Base-by-base conservation (phyloP, 2,888 invertebrate genomes). In the Catocala sponsa region DNA sequence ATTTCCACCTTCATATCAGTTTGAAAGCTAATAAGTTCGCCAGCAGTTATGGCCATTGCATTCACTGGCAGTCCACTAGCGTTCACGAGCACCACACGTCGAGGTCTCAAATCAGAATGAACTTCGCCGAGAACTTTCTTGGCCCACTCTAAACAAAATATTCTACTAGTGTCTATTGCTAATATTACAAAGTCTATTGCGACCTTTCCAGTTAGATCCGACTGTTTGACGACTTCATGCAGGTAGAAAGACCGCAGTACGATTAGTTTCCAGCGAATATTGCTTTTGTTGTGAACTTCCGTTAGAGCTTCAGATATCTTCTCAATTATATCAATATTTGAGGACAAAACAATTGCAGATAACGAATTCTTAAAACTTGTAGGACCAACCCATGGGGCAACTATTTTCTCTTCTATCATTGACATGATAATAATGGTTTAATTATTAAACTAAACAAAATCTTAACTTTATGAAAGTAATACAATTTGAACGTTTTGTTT, bases 61-160 rank as follows among this genome's bases (percentile, higher is more conserved):
- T 91, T 87, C 13, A 85, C 80, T 15, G 94, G 89, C 4, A 90
- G 77, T 11, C 91, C 90, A 78, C 90, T 85, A 46, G 92, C 90
- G 63, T 94, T 94, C 2, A 94, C 90, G 5, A 95, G 80, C 15
- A 95, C 78, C 0, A 90, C 87, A 57, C 94, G 84, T 6, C 94
- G 89, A 47, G 79, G 80, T 69, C 85, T 83, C 5, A 95, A 77
- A 64, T 94, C 94, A 1, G 92, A 90, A 71, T 92, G 91, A 6
- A 94, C 87, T 78, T 92, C 90, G 43, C 74, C 65, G n/a, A 94
- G 65, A 2, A 84, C 80, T 70, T 83, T 85, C 57, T 83, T 89
- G 0, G 92, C 83, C 93, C 93, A 94, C 43, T 92, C 89, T 63
- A 93, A 75, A 71, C 93, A 92, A 82, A 87, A 87, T 68, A 91